phyloP scores from a whole-genome alignment of 2,113 vertebrate genomes.

The Trogon surrucura region DNA sequence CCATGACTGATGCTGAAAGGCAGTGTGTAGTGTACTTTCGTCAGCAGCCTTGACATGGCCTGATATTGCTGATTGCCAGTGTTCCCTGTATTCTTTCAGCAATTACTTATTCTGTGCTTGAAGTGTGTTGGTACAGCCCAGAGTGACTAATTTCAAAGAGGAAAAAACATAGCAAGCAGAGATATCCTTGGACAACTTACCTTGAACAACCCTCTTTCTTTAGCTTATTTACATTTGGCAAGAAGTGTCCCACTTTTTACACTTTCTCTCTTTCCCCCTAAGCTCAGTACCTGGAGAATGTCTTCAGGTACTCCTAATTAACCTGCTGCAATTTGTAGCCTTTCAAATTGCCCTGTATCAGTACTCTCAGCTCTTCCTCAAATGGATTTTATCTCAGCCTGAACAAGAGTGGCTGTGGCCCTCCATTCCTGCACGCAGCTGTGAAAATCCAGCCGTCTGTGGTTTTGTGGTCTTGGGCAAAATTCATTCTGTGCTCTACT shows the following conservation, averaged over 20 bases:
- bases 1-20: neutral
- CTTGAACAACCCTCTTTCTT: neutral
- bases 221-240: neutral
- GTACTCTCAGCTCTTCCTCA: neutral
- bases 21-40: neutral
- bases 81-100: neutral
- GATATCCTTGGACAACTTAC: neutral
- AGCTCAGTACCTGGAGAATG: neutral
- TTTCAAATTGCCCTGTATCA: neutral
- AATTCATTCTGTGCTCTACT: neutral
- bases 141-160: neutral
- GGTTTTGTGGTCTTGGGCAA: accelerated
- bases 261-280: neutral
- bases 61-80: neutral
- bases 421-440: neutral
- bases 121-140: neutral
- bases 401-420: neutral
- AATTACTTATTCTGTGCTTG: neutral
- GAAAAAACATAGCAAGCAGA: neutral
- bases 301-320: neutral
- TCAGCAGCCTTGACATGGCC: neutral
- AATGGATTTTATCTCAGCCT: neutral
- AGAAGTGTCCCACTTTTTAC: neutral
- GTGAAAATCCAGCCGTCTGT: neutral
- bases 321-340: neutral